Evolutionary conservation across 2,113 vertebrate species (phyloP).

Genomic region (Passer domesticus): DNA sequence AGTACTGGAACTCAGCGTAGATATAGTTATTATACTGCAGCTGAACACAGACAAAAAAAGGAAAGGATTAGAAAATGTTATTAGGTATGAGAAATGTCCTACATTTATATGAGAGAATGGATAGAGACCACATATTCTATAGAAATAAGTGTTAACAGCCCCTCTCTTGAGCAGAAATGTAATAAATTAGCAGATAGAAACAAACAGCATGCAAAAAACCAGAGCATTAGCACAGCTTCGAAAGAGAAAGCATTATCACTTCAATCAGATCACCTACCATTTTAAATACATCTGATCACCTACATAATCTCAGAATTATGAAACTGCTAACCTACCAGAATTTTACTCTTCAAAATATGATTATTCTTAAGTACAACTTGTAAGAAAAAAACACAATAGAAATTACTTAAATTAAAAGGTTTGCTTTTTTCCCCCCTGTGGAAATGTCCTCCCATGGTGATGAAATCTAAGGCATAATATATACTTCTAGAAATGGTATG

Average conservation of each 20-base stretch:
- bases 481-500: not conserved
- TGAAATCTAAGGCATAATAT: not conserved
- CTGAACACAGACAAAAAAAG: not conserved
- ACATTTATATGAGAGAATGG: not conserved
- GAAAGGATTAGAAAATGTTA: not conserved
- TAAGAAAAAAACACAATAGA: not conserved
- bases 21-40: not conserved
- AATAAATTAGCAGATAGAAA: not conserved
- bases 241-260: not conserved
- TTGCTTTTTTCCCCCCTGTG: accelerated
- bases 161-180: not conserved
- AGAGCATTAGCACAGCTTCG: not conserved
- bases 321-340: not conserved
- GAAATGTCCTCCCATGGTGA: not conserved
- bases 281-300: not conserved
- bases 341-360: not conserved
- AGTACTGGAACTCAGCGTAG: not conserved
- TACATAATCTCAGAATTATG: not conserved
- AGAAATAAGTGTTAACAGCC: not conserved
- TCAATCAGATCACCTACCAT: not conserved
- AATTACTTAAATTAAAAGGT: not conserved
- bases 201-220: not conserved
- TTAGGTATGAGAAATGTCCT: not conserved
- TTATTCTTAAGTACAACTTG: not conserved
- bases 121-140: not conserved